phyloP scores from a whole-genome alignment of 1,140 invertebrate species.

The Megathymus violae region DNA sequence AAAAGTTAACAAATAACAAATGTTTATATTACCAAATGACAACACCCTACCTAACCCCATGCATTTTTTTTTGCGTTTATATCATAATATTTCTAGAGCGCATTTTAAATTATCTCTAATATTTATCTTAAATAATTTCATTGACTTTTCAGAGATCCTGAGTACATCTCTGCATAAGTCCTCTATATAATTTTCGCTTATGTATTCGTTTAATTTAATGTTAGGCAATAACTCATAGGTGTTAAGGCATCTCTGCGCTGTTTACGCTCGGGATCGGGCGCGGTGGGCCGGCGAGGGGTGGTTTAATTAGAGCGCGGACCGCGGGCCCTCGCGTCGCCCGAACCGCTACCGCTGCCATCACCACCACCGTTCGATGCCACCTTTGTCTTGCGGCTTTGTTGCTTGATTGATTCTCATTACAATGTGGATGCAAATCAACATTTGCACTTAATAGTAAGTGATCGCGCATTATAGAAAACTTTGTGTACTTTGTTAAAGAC shows the following conservation, averaged over 20 bases:
- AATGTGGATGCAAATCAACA: too few relatives aligned
- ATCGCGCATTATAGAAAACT: too few relatives aligned
- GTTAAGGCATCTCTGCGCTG: not conserved
- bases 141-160: constrained; percentile 36
- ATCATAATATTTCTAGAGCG: not conserved
- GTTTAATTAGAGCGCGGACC: constrained; percentile 74
- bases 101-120: constrained; percentile 10
- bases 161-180: not conserved
- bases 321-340: constrained; percentile 58
- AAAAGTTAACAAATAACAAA: not conserved
- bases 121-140: not conserved
- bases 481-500: too few relatives aligned
- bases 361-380: constrained; percentile 38
- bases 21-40: constrained; percentile 11
- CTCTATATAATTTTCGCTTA: too few relatives aligned
- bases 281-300: constrained; percentile 43
- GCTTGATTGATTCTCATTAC: too few relatives aligned
- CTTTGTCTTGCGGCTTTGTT: too few relatives aligned
- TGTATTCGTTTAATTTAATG: too few relatives aligned
- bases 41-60: not conserved
- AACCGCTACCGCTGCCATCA: constrained; percentile 43
- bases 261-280: constrained; percentile 46
- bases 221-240: too few relatives aligned
- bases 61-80: too few relatives aligned
- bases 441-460: too few relatives aligned